Conservation (phyloP, 1,140 invertebrate species). For the Drosophila watanabei region DNA sequence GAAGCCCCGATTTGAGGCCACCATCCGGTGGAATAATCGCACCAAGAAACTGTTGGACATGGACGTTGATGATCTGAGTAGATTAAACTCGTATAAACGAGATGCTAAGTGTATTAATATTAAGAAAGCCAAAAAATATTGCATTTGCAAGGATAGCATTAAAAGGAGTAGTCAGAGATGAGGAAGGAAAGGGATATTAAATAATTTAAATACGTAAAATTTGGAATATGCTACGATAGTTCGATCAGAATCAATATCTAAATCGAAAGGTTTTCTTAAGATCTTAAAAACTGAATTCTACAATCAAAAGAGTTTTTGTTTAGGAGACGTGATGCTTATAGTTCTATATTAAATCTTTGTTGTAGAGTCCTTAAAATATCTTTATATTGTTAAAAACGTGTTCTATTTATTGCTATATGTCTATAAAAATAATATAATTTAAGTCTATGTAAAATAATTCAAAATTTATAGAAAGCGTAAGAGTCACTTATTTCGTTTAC, state of each 20-base stretch:
- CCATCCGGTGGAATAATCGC: constrained; percentile 81
- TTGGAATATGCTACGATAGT: too few species aligned
- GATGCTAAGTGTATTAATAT: constrained; percentile 86
- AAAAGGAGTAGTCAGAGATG: background rate
- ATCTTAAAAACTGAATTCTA: background rate
- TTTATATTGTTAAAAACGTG: too few species aligned
- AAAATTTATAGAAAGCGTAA: too few species aligned
- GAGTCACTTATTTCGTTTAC: too few species aligned
- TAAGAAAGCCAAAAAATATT: constrained; percentile 86
- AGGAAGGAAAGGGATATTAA: background rate
- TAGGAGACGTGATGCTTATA: too few species aligned
- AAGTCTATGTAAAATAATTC: too few species aligned
- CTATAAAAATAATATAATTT: too few species aligned
- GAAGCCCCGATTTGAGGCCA: constrained; percentile 87
- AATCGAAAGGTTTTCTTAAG: background rate
- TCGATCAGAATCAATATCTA: background rate
- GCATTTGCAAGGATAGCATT: constrained; percentile 40
- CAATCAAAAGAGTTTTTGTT: too few species aligned
- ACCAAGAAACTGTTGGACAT: constrained; percentile 36
- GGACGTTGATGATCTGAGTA: constrained; percentile 86
- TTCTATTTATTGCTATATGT: too few species aligned
- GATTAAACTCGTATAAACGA: constrained; percentile 87
- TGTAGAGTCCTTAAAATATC: too few species aligned
- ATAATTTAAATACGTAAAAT: too few species aligned
- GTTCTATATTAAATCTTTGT: too few species aligned